Conservation (phyloP, 2,888 invertebrate genomes). For the Acleris cristana region DNA sequence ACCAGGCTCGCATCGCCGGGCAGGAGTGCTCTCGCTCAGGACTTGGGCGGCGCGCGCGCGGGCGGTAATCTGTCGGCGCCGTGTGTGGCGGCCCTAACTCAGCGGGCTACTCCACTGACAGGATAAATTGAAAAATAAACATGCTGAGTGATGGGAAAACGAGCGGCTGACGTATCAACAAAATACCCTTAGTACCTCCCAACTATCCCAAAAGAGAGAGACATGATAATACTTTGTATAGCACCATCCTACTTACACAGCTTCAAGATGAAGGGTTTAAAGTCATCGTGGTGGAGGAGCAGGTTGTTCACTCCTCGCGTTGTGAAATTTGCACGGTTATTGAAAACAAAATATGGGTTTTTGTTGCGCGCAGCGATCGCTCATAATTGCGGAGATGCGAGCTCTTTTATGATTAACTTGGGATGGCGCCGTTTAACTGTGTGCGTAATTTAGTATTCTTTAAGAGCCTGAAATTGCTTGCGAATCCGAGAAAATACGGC, state of each 20-base stretch:
- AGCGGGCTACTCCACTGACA: conserved; percentile 67
- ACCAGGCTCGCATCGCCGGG: conserved; percentile 27
- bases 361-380: conserved; percentile 19
- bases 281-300: conserved; percentile 29
- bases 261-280: conserved; percentile 18
- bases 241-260: conserved; percentile 13
- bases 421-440: conserved; percentile 15
- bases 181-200: conserved; percentile 9
- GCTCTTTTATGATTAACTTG: conserved; percentile 27
- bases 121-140: conserved; percentile 82
- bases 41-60: conserved; percentile 46
- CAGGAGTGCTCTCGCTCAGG: conserved; percentile 41
- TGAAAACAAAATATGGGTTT: conserved; percentile 34
- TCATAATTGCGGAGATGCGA: conserved; percentile 31
- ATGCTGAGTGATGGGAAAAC: conserved; percentile 72
- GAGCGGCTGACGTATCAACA: conserved; percentile 50
- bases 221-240: conserved; percentile 12
- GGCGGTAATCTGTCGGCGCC: conserved; percentile 73
- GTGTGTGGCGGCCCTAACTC: conserved; percentile 83
- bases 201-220: conserved; percentile 8
- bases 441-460: background rate
- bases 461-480: background rate
- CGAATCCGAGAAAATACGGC: background rate
- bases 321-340: conserved; percentile 41
- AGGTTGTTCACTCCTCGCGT: conserved; percentile 34